Evolutionary conservation across 2,113 vertebrate genomes (phyloP).

Genomic region (Ranitomeya variabilis): DNA sequence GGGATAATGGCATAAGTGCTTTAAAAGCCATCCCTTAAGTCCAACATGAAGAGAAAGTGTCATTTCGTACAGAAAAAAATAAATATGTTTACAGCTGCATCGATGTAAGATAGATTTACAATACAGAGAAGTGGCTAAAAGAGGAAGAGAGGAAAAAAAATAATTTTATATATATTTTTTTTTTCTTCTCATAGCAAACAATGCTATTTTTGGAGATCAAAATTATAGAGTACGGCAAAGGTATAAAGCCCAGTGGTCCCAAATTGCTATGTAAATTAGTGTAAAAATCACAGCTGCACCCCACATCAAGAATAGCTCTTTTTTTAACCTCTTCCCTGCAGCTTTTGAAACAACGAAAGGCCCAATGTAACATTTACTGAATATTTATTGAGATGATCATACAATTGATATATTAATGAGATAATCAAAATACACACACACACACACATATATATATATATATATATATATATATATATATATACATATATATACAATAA

Average conservation of each 20-base stretch:
- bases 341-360: slow-evolving; percentile 11
- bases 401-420: not conserved
- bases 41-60: slow-evolving; percentile 33
- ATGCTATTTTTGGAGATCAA: slow-evolving; percentile 57
- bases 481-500: not conserved
- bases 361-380: not conserved
- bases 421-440: no score
- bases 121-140: slow-evolving; percentile 14
- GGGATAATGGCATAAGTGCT: slow-evolving; percentile 36
- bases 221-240: slow-evolving; percentile 57
- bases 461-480: not conserved
- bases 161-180: slow-evolving; percentile 27
- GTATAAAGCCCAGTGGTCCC: slow-evolving; percentile 58
- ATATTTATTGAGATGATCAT: not conserved
- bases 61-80: slow-evolving; percentile 16
- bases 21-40: slow-evolving; percentile 42
- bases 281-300: slow-evolving; percentile 59
- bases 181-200: slow-evolving; percentile 51
- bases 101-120: not conserved
- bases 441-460: no score
- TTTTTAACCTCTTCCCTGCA: slow-evolving; percentile 45
- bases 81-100: not conserved
- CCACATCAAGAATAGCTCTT: slow-evolving; percentile 54
- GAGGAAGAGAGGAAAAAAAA: slow-evolving; percentile 1
- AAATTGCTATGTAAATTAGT: slow-evolving; percentile 58